Conservation (phyloP, 2,888 invertebrate species). For the Euphydryas editha region DNA sequence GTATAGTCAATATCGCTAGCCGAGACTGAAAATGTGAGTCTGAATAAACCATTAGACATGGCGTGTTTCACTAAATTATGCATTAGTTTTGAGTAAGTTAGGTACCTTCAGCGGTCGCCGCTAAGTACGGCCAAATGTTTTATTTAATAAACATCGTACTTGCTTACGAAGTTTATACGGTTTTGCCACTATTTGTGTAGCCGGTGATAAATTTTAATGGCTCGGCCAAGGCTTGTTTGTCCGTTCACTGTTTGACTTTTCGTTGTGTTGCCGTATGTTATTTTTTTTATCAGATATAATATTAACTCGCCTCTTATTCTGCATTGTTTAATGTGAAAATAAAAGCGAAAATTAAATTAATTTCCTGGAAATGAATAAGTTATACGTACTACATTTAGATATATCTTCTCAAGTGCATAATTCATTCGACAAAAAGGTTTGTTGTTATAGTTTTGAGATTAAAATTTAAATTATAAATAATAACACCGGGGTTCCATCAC, state of each 20-base stretch:
- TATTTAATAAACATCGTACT: constrained; percentile 76
- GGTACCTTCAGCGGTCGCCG: constrained; percentile 67
- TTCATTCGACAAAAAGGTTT: no score
- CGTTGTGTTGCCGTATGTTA: constrained; percentile 50
- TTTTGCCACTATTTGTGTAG: constrained; percentile 64
- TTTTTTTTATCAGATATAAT: constrained; percentile 42
- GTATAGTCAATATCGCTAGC: constrained; percentile 70
- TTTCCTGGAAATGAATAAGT: no score
- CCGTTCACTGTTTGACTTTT: constrained; percentile 58
- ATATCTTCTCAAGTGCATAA: no score
- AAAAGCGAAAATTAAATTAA: neutral
- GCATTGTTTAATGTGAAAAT: constrained; percentile 44
- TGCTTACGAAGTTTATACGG: constrained; percentile 49
- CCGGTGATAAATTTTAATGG: constrained; percentile 69
- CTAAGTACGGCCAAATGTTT: constrained; percentile 72
- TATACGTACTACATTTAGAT: no score
- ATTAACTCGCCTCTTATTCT: constrained; percentile 36
- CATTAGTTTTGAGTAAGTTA: constrained; percentile 80
- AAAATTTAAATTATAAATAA: no score
- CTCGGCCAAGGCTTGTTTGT: constrained; percentile 52
- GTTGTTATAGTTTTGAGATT: no score
- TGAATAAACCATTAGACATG: constrained; percentile 78
- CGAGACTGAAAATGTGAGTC: constrained; percentile 71
- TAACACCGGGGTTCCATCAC: no score
- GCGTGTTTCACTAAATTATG: constrained; percentile 79